Evolutionary conservation across 2,888 invertebrate genomes (phyloP).

Genomic region (Archips xylosteana): DNA sequence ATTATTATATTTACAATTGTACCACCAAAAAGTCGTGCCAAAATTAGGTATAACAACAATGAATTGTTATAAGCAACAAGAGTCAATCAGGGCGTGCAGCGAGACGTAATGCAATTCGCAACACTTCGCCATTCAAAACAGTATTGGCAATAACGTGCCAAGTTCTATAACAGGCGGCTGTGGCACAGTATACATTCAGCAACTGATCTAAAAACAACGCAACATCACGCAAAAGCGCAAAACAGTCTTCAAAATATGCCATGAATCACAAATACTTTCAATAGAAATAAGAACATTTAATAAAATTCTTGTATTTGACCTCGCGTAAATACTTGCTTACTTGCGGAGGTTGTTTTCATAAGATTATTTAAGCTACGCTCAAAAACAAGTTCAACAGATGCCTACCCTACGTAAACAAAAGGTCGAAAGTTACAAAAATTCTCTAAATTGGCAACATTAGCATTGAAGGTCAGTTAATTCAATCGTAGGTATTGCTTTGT

Average conservation of each 20-base stretch:
- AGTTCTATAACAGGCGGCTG: neutral
- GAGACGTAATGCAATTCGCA: conserved; percentile 39
- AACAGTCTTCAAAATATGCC: neutral
- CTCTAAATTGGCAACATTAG: too few relatives aligned
- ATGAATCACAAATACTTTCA: too few relatives aligned
- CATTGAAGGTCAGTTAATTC: too few relatives aligned
- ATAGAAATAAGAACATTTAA: too few relatives aligned
- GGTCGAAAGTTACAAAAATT: too few relatives aligned
- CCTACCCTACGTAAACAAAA: too few relatives aligned
- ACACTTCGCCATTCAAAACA: conserved; percentile 23
- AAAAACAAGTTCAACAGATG: too few relatives aligned
- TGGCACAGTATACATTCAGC: neutral
- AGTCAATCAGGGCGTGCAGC: conserved; percentile 35
- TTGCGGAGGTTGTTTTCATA: too few relatives aligned
- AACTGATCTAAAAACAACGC: neutral
- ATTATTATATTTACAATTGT: neutral
- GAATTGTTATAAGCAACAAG: conserved; percentile 36
- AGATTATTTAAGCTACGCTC: too few relatives aligned
- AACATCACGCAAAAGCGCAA: neutral
- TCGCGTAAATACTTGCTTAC: too few relatives aligned
- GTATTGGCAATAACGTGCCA: conserved; percentile 15
- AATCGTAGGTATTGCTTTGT: too few relatives aligned
- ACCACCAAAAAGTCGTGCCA: neutral
- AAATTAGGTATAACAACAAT: conserved; percentile 12
- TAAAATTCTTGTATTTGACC: too few relatives aligned